phyloP scores from a whole-genome alignment of 2,797 vertebrate species.

The Ibycter americanus region DNA sequence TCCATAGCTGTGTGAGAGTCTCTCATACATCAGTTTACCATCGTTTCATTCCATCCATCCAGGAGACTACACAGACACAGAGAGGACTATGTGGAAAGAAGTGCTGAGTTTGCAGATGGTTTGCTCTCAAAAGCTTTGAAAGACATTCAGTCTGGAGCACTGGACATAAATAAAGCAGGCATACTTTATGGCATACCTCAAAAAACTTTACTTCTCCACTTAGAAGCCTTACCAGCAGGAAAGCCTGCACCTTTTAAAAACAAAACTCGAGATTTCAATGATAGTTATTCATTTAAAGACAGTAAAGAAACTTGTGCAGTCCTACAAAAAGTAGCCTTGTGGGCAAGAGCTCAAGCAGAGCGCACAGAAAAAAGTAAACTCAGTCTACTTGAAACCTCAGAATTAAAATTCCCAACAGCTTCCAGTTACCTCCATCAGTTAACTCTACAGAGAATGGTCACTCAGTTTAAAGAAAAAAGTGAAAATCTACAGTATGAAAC shows the following conservation, averaged over 20 bases:
- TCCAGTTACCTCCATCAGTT: constrained; percentile 92
- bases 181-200: constrained; percentile 99
- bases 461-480: constrained; percentile 87
- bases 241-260: constrained; percentile 85
- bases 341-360: constrained; percentile 90
- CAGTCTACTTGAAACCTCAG: constrained; percentile 88
- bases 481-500: constrained; percentile 83
- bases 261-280: constrained; percentile 83
- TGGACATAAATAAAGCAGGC: constrained; percentile 96
- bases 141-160: constrained; percentile 98
- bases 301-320: constrained; percentile 90
- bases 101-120: constrained; percentile 99
- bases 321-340: constrained; percentile 94
- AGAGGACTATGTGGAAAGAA: constrained; percentile 98
- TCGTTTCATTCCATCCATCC: constrained; percentile 94
- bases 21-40: constrained; percentile 96
- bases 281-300: constrained; percentile 86
- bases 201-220: constrained; percentile 92
- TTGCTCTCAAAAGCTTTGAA: constrained; percentile 99
- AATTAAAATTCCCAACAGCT: constrained; percentile 89
- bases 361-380: constrained; percentile 90
- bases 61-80: constrained; percentile 97
- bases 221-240: constrained; percentile 90
- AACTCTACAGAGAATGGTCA: constrained; percentile 90
- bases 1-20: constrained; percentile 92